phyloP scores from a whole-genome alignment of 2,888 invertebrate genomes.

The Dicranocentrus wangi region DNA sequence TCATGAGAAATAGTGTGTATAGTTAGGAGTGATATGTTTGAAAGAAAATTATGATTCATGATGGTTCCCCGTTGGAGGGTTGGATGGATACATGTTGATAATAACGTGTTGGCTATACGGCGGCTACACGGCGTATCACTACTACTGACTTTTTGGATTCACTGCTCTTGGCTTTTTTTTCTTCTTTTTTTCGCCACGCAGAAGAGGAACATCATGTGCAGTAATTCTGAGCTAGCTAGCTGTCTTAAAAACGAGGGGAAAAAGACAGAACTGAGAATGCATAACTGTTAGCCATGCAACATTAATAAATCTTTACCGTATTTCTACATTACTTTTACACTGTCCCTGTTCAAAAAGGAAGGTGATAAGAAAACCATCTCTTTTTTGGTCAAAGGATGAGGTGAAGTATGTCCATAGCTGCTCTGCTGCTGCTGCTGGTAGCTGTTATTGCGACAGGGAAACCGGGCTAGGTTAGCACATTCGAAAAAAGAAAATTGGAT shows the following conservation, averaged over 20 bases:
- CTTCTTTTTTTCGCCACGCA: too few species aligned
- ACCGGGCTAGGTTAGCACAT: not conserved
- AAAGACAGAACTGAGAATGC: slow-evolving; percentile 11
- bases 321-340: slow-evolving; percentile 25
- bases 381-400: not conserved
- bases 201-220: not conserved
- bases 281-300: slow-evolving; percentile 28
- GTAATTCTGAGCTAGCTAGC: slow-evolving; percentile 14
- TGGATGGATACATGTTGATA: slow-evolving; percentile 26
- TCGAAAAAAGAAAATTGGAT: slow-evolving; percentile 47
- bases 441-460: too few species aligned
- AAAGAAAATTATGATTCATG: slow-evolving; percentile 59
- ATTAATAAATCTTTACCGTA: slow-evolving; percentile 19
- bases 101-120: too few species aligned
- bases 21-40: slow-evolving; percentile 20
- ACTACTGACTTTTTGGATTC: not conserved
- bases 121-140: not conserved
- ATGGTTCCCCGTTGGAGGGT: slow-evolving; percentile 49
- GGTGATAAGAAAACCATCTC: slow-evolving; percentile 28
- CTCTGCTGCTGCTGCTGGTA: not conserved
- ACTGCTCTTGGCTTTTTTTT: slow-evolving; percentile 8
- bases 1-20: slow-evolving; percentile 39
- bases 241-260: slow-evolving; percentile 26
- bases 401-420: not conserved
- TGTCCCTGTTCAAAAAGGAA: slow-evolving; percentile 4